Evolutionary conservation across 92 coral and sea anemone genomes (phyloP).

Genomic region (Porites evermanni): DNA sequence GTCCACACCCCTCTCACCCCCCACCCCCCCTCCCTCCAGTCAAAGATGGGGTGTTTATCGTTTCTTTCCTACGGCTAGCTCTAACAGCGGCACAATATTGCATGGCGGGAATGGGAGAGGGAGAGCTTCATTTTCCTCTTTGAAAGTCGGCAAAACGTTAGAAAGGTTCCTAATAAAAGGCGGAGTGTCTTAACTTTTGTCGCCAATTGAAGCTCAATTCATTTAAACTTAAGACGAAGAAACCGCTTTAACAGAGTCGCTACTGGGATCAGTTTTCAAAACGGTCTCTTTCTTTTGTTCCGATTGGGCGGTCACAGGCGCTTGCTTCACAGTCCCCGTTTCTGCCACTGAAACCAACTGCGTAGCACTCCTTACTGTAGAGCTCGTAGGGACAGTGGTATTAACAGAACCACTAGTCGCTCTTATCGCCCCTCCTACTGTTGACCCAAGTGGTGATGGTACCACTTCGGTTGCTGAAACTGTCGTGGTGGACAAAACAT

Average conservation of each 20-base stretch:
- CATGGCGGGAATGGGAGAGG: no score
- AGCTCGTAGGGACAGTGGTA: constrained; percentile 4
- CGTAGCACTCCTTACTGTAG: neutral
- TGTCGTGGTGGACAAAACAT: constrained; percentile 11
- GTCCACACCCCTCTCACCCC: no score
- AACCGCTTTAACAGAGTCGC: neutral
- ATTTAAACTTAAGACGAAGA: neutral
- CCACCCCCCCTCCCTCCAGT: no score
- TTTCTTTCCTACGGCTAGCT: no score
- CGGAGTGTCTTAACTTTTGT: neutral
- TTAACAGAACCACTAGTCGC: neutral
- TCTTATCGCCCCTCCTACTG: neutral
- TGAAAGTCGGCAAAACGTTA: no score
- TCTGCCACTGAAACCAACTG: constrained; percentile 2
- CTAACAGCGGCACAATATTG: no score
- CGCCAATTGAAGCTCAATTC: neutral
- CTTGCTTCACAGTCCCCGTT: neutral
- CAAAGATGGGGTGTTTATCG: no score
- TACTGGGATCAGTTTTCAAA: neutral
- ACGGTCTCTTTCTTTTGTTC: neutral
- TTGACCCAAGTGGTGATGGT: constrained; percentile 11
- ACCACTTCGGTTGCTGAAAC: constrained; percentile 21
- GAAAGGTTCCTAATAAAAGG: no score
- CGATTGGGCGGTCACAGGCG: neutral
- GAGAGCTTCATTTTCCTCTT: no score